A percentile compares a stretch with the other conserved stretches of the same genome.
phyloP scores from a whole-genome alignment of 2,888 invertebrate genomes.

The Euspilapteryx auroguttella region DNA sequence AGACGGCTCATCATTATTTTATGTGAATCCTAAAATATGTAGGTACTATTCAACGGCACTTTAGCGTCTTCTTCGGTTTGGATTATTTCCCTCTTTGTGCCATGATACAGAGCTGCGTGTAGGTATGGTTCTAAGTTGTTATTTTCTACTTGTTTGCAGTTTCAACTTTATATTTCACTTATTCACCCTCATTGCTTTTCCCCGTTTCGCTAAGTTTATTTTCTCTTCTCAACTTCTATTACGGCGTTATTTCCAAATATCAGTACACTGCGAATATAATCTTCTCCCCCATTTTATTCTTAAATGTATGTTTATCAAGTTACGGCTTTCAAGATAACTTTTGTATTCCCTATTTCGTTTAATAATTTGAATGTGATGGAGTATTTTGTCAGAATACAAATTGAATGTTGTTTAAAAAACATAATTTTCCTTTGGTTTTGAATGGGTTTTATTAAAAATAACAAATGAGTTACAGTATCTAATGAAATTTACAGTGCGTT shows the following conservation, averaged over 20 bases:
- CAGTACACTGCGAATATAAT: no score
- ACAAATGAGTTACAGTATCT: no score
- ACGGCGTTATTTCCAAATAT: conserved; percentile 32
- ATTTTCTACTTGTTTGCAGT: conserved; percentile 52
- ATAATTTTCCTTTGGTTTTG: no score
- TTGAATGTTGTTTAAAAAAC: no score
- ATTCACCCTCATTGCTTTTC: conserved; percentile 42
- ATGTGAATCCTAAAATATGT: conserved; percentile 39
- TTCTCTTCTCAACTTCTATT: conserved; percentile 50
- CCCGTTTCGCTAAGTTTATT: conserved; percentile 50
- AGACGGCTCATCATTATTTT: conserved; percentile 41
- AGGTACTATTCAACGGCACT: conserved; percentile 30
- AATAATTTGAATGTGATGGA: no score
- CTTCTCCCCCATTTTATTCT: no score
- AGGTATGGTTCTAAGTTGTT: conserved; percentile 60
- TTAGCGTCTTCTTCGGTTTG: conserved; percentile 28
- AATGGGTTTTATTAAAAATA: no score
- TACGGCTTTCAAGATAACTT: no score
- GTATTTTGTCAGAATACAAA: no score
- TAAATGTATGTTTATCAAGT: no score
- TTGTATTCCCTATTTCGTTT: no score
- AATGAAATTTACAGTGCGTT: no score
- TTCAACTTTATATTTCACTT: conserved; percentile 46
- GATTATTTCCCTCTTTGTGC: conserved; percentile 38
- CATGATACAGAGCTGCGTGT: conserved; percentile 43